These are phyloP conservation scores for Acanthosepion esculentum DNA, from an alignment of 2,888 invertebrate genomes.

Conservation along the genomic window DNA sequence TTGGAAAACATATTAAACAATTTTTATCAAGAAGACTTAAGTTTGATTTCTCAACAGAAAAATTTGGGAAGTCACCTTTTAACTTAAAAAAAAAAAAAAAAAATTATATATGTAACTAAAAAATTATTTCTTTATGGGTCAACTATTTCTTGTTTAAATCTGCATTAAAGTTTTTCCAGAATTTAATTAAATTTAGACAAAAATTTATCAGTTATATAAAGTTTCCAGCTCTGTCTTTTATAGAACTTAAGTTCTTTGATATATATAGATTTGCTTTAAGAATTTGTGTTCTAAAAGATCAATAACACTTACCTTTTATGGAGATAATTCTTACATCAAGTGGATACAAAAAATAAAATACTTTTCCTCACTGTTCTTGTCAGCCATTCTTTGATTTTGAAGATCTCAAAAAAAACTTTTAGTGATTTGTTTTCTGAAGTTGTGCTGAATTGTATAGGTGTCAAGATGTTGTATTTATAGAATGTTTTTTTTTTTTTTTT, in stretches of 20 bases:
- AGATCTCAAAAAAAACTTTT: not conserved
- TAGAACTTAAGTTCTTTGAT: not conserved
- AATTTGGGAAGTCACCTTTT: not conserved
- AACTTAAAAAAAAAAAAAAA: too few relatives aligned
- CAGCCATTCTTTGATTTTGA: not conserved
- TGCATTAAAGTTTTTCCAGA: not conserved
- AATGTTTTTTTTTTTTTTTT: not conserved
- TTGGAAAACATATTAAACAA: not conserved
- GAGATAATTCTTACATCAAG: not conserved
- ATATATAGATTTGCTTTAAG: not conserved
- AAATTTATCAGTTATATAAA: too few relatives aligned
- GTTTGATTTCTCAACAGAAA: not conserved
- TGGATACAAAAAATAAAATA: not conserved
- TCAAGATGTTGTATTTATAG: not conserved
- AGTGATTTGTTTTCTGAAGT: not conserved
- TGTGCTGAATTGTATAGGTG: not conserved
- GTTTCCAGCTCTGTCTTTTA: accelerated
- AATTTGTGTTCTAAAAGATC: not conserved
- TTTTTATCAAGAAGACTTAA: not conserved
- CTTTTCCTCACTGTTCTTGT: not conserved
- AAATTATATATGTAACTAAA: not conserved
- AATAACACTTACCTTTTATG: not conserved
- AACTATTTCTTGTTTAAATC: not conserved
- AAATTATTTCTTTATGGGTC: too few relatives aligned
- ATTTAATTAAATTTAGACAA: not conserved